Base-by-base conservation (phyloP, 1,140 invertebrate genomes). In the Parasteatoda tepidariorum region DNA sequence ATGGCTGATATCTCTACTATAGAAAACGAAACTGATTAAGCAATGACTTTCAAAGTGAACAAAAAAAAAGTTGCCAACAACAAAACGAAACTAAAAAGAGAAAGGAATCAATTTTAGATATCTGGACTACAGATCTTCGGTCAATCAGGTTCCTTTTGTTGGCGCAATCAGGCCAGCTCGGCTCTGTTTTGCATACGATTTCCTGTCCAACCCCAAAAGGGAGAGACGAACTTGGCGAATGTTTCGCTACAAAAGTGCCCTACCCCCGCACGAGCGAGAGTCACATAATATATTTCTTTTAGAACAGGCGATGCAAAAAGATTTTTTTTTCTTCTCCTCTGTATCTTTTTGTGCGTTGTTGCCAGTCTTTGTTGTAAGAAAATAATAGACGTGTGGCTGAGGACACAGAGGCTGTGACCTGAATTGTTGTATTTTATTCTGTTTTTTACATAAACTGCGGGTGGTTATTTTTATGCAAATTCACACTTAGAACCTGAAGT, bases 141-240 rank as follows among this genome's bases (percentile, higher is more conserved):
- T 31, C 74, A 66, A 74, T 74, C 71, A 61, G 55, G 31, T 7
- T n/a, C 28, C 24, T n/a, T 78, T 78, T 66, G 74, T 78, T 78
- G 61, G 74, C n/a, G 18, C 62, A 55, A 54, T 78, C 28, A 62
- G 11, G 18, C 24, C 7, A 30, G 38, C 57, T 2, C 57, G 24
- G 30, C 9, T 30, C 57, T 30, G 6, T 66, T 66, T 78, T 78
- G 74, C 61, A 66, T 78, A 41, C 62, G 54, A 78, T 78, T 78
- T 78, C 38, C 74, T 41, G 73, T 41, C n/a, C 18, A 24, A 9
- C 9, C 57, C 9, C n/a, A 59, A n/a, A n/a, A 22, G 18, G 9
- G n/a, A 48, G 9, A 48, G 38, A 18, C 9, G 38, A 9, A 48
- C 1, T 4, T 13, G 4, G 38, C 9, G 1, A 48, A 2, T 2